Evolutionary conservation across 1,140 invertebrate species (phyloP).

Genomic region (Antheraea pernyi): DNA sequence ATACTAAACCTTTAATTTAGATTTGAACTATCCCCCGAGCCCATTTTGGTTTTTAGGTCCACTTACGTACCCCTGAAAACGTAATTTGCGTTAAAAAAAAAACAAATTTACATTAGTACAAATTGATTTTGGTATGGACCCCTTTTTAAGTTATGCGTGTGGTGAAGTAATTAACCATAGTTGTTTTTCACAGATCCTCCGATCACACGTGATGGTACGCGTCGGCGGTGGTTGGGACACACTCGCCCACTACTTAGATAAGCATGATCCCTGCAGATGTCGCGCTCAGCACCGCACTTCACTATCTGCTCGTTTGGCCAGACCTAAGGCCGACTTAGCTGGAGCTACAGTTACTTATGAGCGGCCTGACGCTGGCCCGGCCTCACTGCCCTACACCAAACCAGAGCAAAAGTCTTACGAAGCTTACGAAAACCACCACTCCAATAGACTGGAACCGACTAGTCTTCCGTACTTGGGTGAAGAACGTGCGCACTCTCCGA

Average conservation of each 20-base stretch:
- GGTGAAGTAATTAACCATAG: slow-evolving; percentile 11
- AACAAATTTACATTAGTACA: too few relatives aligned
- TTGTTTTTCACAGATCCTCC: slow-evolving; percentile 86
- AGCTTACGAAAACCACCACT: slow-evolving; percentile 54
- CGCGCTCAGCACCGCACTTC: slow-evolving; percentile 84
- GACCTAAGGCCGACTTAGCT: slow-evolving; percentile 84
- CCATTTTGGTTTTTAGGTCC: too few relatives aligned
- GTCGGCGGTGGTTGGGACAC: slow-evolving; percentile 99
- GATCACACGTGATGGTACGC: slow-evolving; percentile 98
- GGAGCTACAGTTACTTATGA: slow-evolving; percentile 92
- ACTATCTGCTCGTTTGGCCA: slow-evolving; percentile 81
- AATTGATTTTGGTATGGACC: too few relatives aligned
- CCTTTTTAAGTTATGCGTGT: too few relatives aligned
- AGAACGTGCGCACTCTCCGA: slow-evolving; percentile 55
- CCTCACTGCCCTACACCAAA: slow-evolving; percentile 58
- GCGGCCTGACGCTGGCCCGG: slow-evolving; percentile 77
- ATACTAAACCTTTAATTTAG: too few relatives aligned
- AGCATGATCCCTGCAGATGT: slow-evolving; percentile 97
- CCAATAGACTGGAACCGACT: slow-evolving; percentile 57
- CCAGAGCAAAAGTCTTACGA: slow-evolving; percentile 73
- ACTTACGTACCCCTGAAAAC: too few relatives aligned
- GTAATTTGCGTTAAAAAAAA: too few relatives aligned
- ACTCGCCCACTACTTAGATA: slow-evolving; percentile 96
- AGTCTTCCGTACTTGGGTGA: slow-evolving; percentile 65
- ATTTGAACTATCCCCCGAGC: too few relatives aligned